Evolutionary conservation across 2,888 invertebrate species (phyloP).

Genomic region (Tyria jacobaeae): DNA sequence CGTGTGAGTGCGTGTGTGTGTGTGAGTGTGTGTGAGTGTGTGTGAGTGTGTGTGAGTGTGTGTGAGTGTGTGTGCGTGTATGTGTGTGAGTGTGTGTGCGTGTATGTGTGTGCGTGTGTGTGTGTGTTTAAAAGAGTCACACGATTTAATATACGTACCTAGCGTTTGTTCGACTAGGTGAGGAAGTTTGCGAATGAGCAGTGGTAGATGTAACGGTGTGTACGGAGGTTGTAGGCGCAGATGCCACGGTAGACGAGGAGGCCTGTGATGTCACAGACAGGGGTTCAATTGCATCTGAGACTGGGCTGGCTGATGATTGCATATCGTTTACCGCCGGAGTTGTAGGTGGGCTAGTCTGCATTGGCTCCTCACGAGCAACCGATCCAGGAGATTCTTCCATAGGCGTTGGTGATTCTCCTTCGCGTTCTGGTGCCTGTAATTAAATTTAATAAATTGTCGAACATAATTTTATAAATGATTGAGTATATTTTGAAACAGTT

Average conservation of each 20-base stretch:
- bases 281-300: background rate
- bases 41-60: too few species aligned
- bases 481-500: too few species aligned
- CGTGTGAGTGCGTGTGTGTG: too few species aligned
- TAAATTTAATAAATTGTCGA: background rate
- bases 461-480: background rate
- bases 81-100: too few species aligned
- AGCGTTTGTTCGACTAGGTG: slow-evolving; percentile 25
- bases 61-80: too few species aligned
- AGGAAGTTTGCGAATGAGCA: slow-evolving; percentile 26
- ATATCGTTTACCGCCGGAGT: background rate
- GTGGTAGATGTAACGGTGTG: slow-evolving; percentile 32
- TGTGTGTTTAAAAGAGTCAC: background rate
- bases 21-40: too few species aligned
- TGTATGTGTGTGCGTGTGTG: too few species aligned
- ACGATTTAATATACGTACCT: slow-evolving; percentile 9
- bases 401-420: slow-evolving; percentile 29
- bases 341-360: slow-evolving; percentile 12
- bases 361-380: slow-evolving; percentile 25
- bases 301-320: slow-evolving; percentile 3
- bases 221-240: background rate
- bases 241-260: slow-evolving; percentile 23
- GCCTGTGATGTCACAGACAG: slow-evolving; percentile 6
- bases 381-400: slow-evolving; percentile 48
- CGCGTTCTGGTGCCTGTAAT: slow-evolving; percentile 15